phyloP scores from a whole-genome alignment of 1,140 invertebrate genomes.

The Thereuonema tuberculata region DNA sequence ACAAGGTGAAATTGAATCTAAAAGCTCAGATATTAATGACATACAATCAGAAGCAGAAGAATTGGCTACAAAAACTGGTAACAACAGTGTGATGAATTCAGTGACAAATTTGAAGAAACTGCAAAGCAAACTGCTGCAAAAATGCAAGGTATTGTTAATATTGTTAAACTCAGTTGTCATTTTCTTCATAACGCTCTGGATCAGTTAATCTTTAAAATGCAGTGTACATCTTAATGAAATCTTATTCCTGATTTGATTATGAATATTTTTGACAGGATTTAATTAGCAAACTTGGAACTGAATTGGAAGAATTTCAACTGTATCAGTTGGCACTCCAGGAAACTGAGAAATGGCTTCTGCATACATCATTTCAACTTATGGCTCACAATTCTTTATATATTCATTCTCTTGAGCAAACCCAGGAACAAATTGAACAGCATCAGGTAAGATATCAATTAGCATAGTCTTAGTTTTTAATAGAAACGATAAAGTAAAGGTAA shows the following conservation, averaged over 20 bases:
- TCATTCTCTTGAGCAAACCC: slow-evolving; percentile 69
- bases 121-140: slow-evolving; percentile 45
- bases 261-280: slow-evolving; percentile 18
- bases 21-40: slow-evolving; percentile 53
- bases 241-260: not conserved
- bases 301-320: slow-evolving; percentile 51
- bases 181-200: too few species aligned
- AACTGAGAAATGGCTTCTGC: slow-evolving; percentile 86
- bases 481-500: too few species aligned
- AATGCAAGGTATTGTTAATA: slow-evolving; percentile 35
- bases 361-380: slow-evolving; percentile 91
- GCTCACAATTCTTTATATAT: slow-evolving; percentile 89
- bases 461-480: too few species aligned
- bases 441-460: slow-evolving; percentile 33
- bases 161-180: not conserved
- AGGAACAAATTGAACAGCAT: slow-evolving; percentile 77
- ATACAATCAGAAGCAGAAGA: slow-evolving; percentile 53
- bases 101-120: slow-evolving; percentile 47
- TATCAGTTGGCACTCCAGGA: slow-evolving; percentile 84
- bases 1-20: slow-evolving; percentile 54
- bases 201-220: too few species aligned
- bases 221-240: not conserved
- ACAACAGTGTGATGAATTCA: slow-evolving; percentile 44
- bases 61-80: slow-evolving; percentile 50
- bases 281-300: slow-evolving; percentile 18